These are phyloP conservation scores for Sarcophaga rosellei DNA, from an alignment of 2,888 invertebrate species.

Conservation along the genomic window DNA sequence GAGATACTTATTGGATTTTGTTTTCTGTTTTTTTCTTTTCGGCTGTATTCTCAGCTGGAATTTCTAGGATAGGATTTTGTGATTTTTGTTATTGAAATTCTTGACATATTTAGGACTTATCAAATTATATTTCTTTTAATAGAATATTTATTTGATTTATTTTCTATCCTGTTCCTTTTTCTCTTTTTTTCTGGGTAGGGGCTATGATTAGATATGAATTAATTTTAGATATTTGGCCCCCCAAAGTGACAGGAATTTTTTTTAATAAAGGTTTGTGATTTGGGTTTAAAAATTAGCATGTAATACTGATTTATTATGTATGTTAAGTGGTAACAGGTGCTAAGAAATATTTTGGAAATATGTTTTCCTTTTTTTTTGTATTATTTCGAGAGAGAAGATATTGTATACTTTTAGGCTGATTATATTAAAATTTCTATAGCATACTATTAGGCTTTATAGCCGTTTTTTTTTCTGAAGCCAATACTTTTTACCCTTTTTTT, in stretches of 20 bases:
- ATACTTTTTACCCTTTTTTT: too few relatives aligned
- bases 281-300: too few relatives aligned
- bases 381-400: too few relatives aligned
- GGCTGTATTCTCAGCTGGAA: neutral
- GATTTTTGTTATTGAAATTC: constrained; percentile 53
- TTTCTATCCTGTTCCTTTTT: too few relatives aligned
- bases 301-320: too few relatives aligned
- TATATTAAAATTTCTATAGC: neutral
- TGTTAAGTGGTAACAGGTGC: too few relatives aligned
- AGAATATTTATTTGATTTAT: constrained; percentile 44
- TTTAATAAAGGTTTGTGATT: neutral
- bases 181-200: too few relatives aligned
- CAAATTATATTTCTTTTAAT: constrained; percentile 29
- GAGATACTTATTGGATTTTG: constrained; percentile 53
- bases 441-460: neutral
- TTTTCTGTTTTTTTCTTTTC: constrained; percentile 17
- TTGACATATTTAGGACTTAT: constrained; percentile 54
- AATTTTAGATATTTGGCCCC: constrained; percentile 7
- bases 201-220: neutral
- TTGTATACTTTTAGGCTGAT: too few relatives aligned
- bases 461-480: neutral
- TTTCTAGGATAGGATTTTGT: neutral
- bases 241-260: constrained; percentile 31
- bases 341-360: too few relatives aligned
- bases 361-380: too few relatives aligned